phyloP scores from a whole-genome alignment of 2,888 invertebrate species.

The Drosophila eohydei region DNA sequence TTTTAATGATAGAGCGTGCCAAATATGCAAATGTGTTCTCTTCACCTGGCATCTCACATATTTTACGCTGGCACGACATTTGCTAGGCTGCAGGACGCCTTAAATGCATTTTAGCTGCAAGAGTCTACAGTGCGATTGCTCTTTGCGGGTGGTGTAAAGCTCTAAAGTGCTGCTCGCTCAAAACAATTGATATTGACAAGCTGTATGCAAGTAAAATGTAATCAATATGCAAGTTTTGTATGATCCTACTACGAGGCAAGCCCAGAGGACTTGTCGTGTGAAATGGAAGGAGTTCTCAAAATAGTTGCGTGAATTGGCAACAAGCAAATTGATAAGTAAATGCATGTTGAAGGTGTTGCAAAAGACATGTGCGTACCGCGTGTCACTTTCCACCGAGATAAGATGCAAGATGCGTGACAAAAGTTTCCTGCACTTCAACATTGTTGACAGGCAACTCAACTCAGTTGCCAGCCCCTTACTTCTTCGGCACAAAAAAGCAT shows the following conservation, averaged over 20 bases:
- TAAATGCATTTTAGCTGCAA: slow-evolving; percentile 13
- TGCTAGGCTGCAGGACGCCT: slow-evolving; percentile 28
- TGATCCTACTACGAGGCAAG: slow-evolving; percentile 4
- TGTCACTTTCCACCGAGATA: neutral
- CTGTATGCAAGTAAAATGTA: slow-evolving; percentile 64
- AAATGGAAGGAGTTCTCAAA: slow-evolving; percentile 36
- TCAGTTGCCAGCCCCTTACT: slow-evolving; percentile 11
- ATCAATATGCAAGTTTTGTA: slow-evolving; percentile 65
- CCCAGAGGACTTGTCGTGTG: slow-evolving; percentile 5
- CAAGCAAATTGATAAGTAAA: slow-evolving; percentile 50
- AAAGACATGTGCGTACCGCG: neutral
- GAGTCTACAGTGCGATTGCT: neutral
- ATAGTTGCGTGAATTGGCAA: slow-evolving; percentile 42
- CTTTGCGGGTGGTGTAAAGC: neutral
- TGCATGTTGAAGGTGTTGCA: slow-evolving; percentile 31
- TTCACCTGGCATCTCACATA: slow-evolving; percentile 51
- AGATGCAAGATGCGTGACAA: slow-evolving; percentile 17
- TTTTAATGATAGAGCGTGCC: neutral
- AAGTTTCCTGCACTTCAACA: slow-evolving; percentile 36
- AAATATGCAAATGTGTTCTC: slow-evolving; percentile 18
- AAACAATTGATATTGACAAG: slow-evolving; percentile 61
- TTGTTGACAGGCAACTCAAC: slow-evolving; percentile 54
- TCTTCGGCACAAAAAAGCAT: slow-evolving; percentile 25
- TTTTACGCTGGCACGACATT: slow-evolving; percentile 46
- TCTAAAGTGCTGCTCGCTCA: slow-evolving; percentile 26